Conservation (phyloP, 2,113 vertebrate species). For the Mustela nigripes region DNA sequence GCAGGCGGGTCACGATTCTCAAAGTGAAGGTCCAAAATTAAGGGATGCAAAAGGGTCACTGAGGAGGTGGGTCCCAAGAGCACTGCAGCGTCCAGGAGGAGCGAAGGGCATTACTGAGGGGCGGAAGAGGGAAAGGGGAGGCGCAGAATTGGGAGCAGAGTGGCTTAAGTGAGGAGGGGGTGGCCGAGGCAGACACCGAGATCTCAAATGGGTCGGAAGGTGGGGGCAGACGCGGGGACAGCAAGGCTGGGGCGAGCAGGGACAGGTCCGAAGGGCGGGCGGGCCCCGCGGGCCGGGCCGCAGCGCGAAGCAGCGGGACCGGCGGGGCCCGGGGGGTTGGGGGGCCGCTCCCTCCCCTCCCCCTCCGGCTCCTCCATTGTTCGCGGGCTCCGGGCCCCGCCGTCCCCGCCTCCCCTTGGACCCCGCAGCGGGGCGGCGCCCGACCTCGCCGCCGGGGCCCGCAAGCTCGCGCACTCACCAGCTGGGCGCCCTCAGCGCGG, state of each 20-base stretch:
- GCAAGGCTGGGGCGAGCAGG: background rate
- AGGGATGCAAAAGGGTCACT: background rate
- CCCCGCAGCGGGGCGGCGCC: constrained; percentile 81
- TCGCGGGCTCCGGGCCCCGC: constrained; percentile 79
- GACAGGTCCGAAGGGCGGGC: constrained; percentile 41
- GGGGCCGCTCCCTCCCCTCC: constrained; percentile 80
- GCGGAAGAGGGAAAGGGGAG: background rate
- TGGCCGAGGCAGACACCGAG: background rate
- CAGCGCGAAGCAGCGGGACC: background rate
- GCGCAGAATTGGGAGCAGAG: background rate
- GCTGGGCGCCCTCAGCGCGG: constrained; percentile 71
- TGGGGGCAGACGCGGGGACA: background rate
- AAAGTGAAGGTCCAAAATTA: background rate
- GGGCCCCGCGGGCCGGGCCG: constrained; percentile 22
- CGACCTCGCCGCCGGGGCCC: constrained; percentile 62
- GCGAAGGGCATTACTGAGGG: background rate
- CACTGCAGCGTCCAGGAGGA: constrained; percentile 28
- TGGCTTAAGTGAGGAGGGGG: background rate
- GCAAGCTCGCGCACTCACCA: constrained; percentile 71
- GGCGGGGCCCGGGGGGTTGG: constrained; percentile 36
- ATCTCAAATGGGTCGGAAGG: background rate
- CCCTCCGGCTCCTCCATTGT: constrained; percentile 83
- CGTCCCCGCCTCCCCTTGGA: constrained; percentile 77
- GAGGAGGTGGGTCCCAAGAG: background rate
- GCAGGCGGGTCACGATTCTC: background rate